Conservation (phyloP, 2,113 vertebrate genomes). For the Hippopotamus amphibius region DNA sequence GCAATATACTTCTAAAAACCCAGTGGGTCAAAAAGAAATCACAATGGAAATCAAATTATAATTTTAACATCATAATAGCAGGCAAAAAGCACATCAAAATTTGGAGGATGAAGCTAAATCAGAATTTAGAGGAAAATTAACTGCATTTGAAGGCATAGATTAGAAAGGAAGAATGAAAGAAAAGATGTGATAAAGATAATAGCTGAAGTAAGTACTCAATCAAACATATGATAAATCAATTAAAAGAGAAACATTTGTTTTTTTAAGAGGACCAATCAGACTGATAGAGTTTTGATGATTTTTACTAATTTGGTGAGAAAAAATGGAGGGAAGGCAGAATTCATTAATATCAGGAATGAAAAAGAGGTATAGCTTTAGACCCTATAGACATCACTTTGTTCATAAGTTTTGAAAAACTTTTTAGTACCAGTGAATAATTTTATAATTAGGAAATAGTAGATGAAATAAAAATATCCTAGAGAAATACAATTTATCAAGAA, state of each 20-base stretch:
- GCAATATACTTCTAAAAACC: neutral
- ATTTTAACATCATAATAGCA: slow-evolving; percentile 5
- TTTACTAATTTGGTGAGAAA: neutral
- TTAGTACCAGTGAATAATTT: neutral
- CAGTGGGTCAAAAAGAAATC: neutral
- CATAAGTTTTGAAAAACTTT: neutral
- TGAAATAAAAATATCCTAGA: neutral
- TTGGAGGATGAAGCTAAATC: neutral
- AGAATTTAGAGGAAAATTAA: neutral
- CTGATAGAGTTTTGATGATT: neutral
- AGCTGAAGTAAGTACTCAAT: neutral
- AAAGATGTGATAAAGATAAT: neutral
- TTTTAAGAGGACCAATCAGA: neutral
- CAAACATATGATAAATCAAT: neutral
- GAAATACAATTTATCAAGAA: neutral
- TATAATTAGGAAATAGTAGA: neutral
- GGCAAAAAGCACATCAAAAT: neutral
- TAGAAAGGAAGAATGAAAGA: neutral
- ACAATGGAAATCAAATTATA: neutral
- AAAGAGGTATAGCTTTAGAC: neutral
- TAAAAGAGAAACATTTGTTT: neutral
- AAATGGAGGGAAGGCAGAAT: neutral
- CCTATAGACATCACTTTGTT: neutral
- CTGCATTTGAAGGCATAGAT: neutral
- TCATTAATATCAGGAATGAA: neutral